Percentiles rank a stretch among this genome's conserved stretches.
Evolutionary conservation across 2,797 vertebrate species (phyloP).

Genomic region (Crocidura indochinensis): DNA sequence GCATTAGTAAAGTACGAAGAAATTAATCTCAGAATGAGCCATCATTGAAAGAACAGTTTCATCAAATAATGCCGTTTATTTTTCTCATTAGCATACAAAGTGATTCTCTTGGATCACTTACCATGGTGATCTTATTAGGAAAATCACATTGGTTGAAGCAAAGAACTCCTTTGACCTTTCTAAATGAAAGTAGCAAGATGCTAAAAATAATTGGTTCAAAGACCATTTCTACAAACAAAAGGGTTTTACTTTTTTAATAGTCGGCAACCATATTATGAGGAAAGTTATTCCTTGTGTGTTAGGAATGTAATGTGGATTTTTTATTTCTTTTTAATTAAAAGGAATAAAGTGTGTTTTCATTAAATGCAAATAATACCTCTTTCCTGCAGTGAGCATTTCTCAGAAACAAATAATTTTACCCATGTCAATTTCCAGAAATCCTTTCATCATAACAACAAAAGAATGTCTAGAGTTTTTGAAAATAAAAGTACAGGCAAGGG

Average conservation of each 20-base stretch:
- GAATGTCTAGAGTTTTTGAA: slow-evolving; percentile 2
- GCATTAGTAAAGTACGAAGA: slow-evolving; percentile 63
- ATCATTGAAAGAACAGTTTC: slow-evolving; percentile 46
- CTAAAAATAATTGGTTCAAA: slow-evolving; percentile 73
- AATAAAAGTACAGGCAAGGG: not conserved
- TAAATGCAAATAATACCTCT: slow-evolving; percentile 39
- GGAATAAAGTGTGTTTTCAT: slow-evolving; percentile 53
- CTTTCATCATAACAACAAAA: not conserved
- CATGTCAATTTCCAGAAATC: not conserved
- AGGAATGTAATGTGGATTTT: slow-evolving; percentile 79
- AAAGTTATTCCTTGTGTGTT: slow-evolving; percentile 83
- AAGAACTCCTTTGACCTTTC: slow-evolving; percentile 87
- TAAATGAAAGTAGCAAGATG: slow-evolving; percentile 80
- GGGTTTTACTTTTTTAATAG: slow-evolving; percentile 79
- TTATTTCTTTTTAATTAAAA: slow-evolving; percentile 59
- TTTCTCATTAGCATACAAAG: slow-evolving; percentile 72
- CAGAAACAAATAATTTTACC: slow-evolving; percentile 11
- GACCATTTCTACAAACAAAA: slow-evolving; percentile 64
- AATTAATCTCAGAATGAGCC: slow-evolving; percentile 68
- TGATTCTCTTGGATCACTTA: slow-evolving; percentile 79
- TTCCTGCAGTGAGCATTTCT: slow-evolving; percentile 14
- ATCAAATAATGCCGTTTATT: slow-evolving; percentile 68
- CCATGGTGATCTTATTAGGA: slow-evolving; percentile 82
- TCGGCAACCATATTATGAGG: slow-evolving; percentile 84
- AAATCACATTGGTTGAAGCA: slow-evolving; percentile 84